Percentiles rank a stretch among this genome's conserved stretches.
Conservation (phyloP, 2,888 invertebrate genomes). For the Byasa hedistus region DNA sequence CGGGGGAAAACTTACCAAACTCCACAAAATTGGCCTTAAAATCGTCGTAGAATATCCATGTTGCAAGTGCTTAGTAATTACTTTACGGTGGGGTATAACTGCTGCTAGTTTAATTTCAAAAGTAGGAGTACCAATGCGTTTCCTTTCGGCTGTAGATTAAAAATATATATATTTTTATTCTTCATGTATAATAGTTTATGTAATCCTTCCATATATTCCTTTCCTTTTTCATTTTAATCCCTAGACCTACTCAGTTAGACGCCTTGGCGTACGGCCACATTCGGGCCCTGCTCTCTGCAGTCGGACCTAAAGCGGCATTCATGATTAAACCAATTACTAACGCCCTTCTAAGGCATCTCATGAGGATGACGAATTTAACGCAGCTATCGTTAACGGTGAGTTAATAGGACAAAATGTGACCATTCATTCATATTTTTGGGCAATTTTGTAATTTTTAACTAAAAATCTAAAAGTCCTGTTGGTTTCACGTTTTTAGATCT, state of each 20-base stretch:
- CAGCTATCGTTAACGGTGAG: conserved; percentile 60
- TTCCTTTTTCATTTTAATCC: conserved; percentile 5
- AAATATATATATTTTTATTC: not conserved
- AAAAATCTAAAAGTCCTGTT: not conserved
- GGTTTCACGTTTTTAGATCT: not conserved
- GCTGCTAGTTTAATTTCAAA: too few relatives aligned
- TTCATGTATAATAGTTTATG: not conserved
- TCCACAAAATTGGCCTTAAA: too few relatives aligned
- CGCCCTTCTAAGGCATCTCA: conserved; percentile 56
- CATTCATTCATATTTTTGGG: not conserved
- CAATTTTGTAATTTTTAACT: not conserved
- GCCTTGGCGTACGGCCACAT: conserved; percentile 87
- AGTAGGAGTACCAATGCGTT: too few relatives aligned
- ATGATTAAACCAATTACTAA: conserved; percentile 67
- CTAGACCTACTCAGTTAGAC: conserved; percentile 87
- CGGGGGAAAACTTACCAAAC: too few relatives aligned
- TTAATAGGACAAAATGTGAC: conserved; percentile 13
- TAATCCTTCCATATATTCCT: not conserved
- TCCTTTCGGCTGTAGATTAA: too few relatives aligned
- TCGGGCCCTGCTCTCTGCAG: conserved; percentile 64
- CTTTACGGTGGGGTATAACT: too few relatives aligned
- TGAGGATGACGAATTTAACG: conserved; percentile 53
- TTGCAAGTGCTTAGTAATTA: too few relatives aligned
- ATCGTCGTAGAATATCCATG: too few relatives aligned
- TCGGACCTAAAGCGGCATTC: conserved; percentile 55